Conservation (phyloP, 35 echinoderm and acorn worm genomes). For the Apostichopus parvimensis region DNA sequence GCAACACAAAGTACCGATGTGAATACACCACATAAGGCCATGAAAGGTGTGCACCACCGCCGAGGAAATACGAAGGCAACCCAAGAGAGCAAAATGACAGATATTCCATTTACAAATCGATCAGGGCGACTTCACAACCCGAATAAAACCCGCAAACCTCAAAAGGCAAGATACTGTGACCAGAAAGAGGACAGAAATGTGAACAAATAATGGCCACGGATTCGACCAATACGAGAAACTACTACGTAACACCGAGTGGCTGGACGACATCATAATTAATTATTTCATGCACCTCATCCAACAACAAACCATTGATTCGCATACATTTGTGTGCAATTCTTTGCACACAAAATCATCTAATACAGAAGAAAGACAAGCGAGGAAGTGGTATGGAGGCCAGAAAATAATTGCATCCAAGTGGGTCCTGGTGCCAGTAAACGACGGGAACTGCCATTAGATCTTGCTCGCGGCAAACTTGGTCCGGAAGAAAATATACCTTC, state of each 20-base stretch:
- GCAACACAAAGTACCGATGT: not conserved
- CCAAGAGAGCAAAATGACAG: not conserved
- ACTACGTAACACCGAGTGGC: not conserved
- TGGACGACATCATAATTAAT: not conserved
- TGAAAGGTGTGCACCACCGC: not conserved
- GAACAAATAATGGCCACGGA: not conserved
- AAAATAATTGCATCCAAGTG: not conserved
- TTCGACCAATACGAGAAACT: not conserved
- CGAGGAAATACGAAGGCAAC: not conserved
- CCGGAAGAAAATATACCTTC: not conserved
- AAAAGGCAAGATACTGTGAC: not conserved
- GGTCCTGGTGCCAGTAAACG: not conserved
- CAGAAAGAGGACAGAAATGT: not conserved
- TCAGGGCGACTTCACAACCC: not conserved
- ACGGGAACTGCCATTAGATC: not conserved
- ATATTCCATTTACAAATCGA: not conserved
- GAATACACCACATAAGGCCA: not conserved
- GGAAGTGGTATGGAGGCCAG: not conserved
- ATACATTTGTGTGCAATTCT: not conserved
- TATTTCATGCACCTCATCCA: not conserved
- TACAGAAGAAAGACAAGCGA: not conserved
- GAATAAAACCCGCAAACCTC: not conserved
- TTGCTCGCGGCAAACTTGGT: not conserved
- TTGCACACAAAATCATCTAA: not conserved
- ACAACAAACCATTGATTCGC: not conserved